These are phyloP conservation scores for Bubo bubo DNA, from an alignment of 2,113 vertebrate genomes.

Conservation along the genomic window DNA sequence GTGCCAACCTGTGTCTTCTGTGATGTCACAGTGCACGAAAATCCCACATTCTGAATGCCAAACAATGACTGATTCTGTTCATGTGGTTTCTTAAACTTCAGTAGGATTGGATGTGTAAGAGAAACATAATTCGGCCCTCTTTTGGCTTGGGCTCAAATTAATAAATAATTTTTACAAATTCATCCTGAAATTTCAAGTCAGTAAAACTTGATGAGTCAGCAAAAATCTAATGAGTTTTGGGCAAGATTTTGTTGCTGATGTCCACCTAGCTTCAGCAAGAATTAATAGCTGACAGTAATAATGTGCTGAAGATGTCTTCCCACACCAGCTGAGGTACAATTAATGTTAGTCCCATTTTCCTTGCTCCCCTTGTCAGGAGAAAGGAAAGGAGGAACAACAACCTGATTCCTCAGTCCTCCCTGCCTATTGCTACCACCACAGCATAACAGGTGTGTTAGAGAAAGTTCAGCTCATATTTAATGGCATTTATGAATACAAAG, in stretches of 20 bases:
- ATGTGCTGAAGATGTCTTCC: not conserved
- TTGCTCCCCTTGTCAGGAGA: not conserved
- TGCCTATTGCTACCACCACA: accelerated
- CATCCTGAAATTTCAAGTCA: not conserved
- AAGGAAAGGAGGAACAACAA: not conserved
- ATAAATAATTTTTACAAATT: not conserved
- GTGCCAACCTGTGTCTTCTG: not conserved
- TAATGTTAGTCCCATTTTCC: not conserved
- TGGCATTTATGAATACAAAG: not conserved
- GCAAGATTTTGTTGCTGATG: not conserved
- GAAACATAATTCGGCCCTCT: not conserved
- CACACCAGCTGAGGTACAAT: not conserved
- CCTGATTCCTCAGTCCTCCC: not conserved
- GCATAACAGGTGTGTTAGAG: not conserved
- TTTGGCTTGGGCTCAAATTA: not conserved
- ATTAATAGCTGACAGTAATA: not conserved
- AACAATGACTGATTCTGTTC: not conserved
- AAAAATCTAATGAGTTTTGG: not conserved
- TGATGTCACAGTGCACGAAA: not conserved
- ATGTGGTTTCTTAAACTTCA: not conserved
- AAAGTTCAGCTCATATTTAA: not conserved
- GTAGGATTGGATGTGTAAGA: not conserved
- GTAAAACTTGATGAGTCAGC: not conserved
- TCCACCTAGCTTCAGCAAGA: accelerated
- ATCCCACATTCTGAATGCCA: not conserved